Evolutionary conservation across 2,797 vertebrate genomes (phyloP).

Genomic region (Ctenopoma kingsleyae): DNA sequence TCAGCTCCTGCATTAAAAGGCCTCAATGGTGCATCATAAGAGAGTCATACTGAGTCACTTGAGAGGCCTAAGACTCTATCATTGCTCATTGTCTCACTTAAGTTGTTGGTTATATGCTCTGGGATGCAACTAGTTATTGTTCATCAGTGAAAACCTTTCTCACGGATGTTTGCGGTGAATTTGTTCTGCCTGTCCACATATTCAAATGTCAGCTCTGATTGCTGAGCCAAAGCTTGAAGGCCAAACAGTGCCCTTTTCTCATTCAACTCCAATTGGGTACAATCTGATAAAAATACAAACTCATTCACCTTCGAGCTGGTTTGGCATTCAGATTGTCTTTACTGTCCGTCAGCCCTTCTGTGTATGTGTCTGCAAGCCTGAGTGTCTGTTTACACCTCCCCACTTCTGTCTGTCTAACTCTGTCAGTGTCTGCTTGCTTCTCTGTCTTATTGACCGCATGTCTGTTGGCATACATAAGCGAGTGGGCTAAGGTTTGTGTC

Average conservation of each 20-base stretch:
- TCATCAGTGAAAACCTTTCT: conserved; percentile 57
- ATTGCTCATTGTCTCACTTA: conserved; percentile 22
- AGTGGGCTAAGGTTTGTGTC: conserved; percentile 47
- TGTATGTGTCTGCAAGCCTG: conserved; percentile 25
- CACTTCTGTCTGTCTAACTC: conserved; percentile 47
- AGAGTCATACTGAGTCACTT: conserved; percentile 12
- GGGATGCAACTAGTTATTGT: conserved; percentile 48
- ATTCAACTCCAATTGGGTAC: conserved; percentile 42
- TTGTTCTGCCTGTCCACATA: conserved; percentile 58
- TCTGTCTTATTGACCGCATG: conserved; percentile 43
- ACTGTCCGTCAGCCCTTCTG: conserved; percentile 25
- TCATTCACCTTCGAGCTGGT: conserved; percentile 26
- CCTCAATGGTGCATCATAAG: conserved; percentile 2
- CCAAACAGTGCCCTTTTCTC: conserved; percentile 70
- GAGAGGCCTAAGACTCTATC: conserved; percentile 6
- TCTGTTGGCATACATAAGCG: conserved; percentile 34
- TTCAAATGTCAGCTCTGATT: conserved; percentile 76
- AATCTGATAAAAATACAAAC: conserved; percentile 53
- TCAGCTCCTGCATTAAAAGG: conserved; percentile 3
- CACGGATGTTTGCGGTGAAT: conserved; percentile 53
- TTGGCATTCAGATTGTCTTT: conserved; percentile 36
- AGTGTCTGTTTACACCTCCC: conserved; percentile 21
- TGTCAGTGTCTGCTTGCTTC: conserved; percentile 50
- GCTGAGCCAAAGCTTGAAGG: conserved; percentile 64
- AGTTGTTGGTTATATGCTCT: conserved; percentile 15